phyloP scores from a whole-genome alignment of 2,113 vertebrate species.

The Emydocephalus ijimae region DNA sequence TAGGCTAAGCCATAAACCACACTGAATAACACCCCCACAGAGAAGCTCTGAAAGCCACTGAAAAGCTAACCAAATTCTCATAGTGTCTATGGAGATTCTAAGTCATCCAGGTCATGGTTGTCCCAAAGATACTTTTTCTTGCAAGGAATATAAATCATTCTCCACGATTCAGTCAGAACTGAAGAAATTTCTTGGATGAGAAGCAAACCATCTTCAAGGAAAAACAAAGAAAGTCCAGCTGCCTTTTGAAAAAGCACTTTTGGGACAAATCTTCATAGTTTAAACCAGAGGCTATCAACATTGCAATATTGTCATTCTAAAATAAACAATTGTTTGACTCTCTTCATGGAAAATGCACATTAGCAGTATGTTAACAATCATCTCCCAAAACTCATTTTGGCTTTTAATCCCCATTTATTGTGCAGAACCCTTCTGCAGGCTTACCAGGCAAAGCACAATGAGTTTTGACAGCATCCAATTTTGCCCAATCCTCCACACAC shows the following conservation, averaged over 20 bases:
- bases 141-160: neutral
- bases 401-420: neutral
- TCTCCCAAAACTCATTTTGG: neutral
- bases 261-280: neutral
- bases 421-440: neutral
- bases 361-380: neutral
- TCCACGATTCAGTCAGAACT: neutral
- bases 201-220: neutral
- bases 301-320: neutral
- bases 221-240: neutral
- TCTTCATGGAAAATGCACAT: neutral
- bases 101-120: neutral
- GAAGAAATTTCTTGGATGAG: neutral
- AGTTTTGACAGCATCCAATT: neutral
- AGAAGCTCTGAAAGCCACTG: neutral
- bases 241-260: neutral
- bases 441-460: neutral
- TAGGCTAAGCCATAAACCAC: neutral
- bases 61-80: neutral
- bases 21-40: neutral
- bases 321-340: neutral
- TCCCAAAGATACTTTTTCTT: neutral
- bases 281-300: neutral
- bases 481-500: neutral
- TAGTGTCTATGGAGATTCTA: neutral